Conservation (phyloP, 2,797 vertebrate species). For the Thunnus albacares region DNA sequence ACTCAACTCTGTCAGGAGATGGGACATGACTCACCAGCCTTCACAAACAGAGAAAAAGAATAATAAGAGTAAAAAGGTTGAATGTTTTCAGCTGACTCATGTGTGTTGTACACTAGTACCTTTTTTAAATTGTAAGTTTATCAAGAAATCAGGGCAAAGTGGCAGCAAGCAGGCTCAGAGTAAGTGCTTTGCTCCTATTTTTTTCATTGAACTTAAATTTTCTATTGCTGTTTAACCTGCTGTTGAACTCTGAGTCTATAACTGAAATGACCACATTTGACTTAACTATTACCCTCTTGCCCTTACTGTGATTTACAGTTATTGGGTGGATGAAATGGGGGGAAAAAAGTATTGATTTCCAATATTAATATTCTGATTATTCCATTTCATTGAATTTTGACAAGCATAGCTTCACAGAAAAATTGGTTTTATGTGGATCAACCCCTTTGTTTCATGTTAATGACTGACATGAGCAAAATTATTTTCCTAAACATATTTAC, state of each 20-base stretch:
- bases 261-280: neutral
- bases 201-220: neutral
- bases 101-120: neutral
- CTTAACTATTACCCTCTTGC: conserved; percentile 7
- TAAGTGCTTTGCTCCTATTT: neutral
- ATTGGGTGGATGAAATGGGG: conserved; percentile 17
- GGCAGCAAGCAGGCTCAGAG: neutral
- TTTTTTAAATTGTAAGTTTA: neutral
- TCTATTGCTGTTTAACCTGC: neutral
- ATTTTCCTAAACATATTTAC: conserved; percentile 60
- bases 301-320: conserved; percentile 8
- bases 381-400: conserved; percentile 35
- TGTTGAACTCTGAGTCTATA: neutral
- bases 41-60: too few relatives aligned
- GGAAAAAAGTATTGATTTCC: conserved; percentile 13
- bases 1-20: neutral
- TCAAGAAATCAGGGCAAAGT: conserved; percentile 2
- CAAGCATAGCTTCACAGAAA: conserved; percentile 32
- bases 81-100: neutral
- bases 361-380: conserved; percentile 32
- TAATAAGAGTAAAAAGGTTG: too few relatives aligned
- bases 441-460: conserved; percentile 54
- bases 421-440: conserved; percentile 56
- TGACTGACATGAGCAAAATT: conserved; percentile 46
- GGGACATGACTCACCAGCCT: neutral